Conservation (phyloP, 1,140 invertebrate species). For the Macrocentrus cingulum region DNA sequence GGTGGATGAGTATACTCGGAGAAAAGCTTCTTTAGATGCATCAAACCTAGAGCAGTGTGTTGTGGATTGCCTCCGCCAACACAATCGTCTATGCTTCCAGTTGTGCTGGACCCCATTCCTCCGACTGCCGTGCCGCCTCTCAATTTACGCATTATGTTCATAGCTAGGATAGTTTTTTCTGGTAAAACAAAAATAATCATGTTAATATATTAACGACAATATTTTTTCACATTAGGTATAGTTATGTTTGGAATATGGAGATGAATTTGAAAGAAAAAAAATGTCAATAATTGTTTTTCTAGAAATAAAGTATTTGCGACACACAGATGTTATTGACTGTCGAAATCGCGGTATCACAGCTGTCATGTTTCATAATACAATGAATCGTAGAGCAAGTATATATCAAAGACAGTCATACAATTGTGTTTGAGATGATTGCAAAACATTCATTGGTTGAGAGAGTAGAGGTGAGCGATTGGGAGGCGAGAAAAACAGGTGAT, state of each 20-base stretch:
- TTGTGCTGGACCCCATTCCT: slow-evolving; percentile 54
- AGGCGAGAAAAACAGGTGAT: no score
- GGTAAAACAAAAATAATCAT: slow-evolving; percentile 11
- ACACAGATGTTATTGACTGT: neutral
- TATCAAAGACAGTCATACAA: neutral
- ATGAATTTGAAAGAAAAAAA: no score
- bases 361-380: slow-evolving; percentile 21
- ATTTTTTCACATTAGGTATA: neutral
- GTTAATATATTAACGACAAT: neutral
- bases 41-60: slow-evolving; percentile 85
- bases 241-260: neutral
- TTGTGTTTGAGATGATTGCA: neutral
- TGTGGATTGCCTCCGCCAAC: slow-evolving; percentile 64
- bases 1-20: slow-evolving; percentile 88
- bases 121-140: slow-evolving; percentile 61
- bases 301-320: no score
- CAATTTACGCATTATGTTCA: slow-evolving; percentile 87
- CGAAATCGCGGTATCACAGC: slow-evolving; percentile 7
- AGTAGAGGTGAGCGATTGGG: no score
- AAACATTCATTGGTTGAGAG: neutral
- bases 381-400: slow-evolving; percentile 4
- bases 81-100: slow-evolving; percentile 52
- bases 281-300: no score
- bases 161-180: slow-evolving; percentile 46
- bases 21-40: slow-evolving; percentile 95